Base-by-base conservation (phyloP, 23 tunicate species). In the Styela clava region DNA sequence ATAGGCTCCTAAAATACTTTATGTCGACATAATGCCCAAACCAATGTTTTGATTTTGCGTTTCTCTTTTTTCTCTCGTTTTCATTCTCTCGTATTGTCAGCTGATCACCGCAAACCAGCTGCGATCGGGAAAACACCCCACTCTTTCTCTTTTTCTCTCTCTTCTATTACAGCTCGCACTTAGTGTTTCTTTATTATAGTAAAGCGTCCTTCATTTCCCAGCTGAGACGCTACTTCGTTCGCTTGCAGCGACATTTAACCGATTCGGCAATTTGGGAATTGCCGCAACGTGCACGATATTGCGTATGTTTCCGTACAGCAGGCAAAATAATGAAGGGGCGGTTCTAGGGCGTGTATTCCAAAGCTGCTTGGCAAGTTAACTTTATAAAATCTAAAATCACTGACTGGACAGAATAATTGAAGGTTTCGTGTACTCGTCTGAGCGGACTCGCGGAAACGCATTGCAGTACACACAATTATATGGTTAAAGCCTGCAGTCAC, bases 81-180 rank as follows among this genome's bases (percentile, higher is more conserved):
- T 72, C 61, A 72, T 31, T 31, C 44, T 72, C 78, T 72, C 52
- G 19, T 33, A 29, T 52, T 9, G 64, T 51, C 64, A 52, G 65
- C 81, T 52, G 65, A 56, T 28, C 65, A 56, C 23, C 37, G 31
- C 28, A 44, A 24, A 76, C 81, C 81, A 76, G 81, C 81, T 76
- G 81, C 81, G 32, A 44, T 52, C 27, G 81, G 81, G 81, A 76
- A 76, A 76, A 76, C 81, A 76, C 81, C 81, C 2, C 78, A 72
- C 44, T 22, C 44, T 34, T 72, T 32, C 2, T 72, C 52, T 16
- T 33, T 31, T n/a, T 72, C 16, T 23, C 28, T n/a, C 31, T 31
- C 31, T 72, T 34, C 18, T 65, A 9, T 65, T 24, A 3, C 30
- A 3, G 16, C 35, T 31, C 34, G 77, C 77, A 35, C 16, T 71